Evolutionary conservation across 1,140 invertebrate species (phyloP).

Genomic region (Oreohelix idahoensis): DNA sequence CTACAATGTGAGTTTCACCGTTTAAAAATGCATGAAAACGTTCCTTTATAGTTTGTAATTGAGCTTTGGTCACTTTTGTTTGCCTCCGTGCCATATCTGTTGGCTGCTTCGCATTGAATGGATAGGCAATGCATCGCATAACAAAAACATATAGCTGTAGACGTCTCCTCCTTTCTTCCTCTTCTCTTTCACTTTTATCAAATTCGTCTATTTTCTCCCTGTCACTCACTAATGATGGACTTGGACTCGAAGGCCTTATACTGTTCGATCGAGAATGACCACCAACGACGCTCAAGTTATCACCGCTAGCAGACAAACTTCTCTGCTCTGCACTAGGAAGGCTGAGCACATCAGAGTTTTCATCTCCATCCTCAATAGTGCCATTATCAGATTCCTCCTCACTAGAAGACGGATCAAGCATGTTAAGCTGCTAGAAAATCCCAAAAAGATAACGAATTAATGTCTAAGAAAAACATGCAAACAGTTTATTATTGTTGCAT

Average conservation of each 20-base stretch:
- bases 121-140: constrained; percentile 97
- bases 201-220: constrained; percentile 75
- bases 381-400: constrained; percentile 73
- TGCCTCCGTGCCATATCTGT: constrained; percentile 88
- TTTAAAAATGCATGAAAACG: constrained; percentile 88
- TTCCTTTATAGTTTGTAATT: constrained; percentile 94
- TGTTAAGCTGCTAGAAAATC: constrained; percentile 39
- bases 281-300: constrained; percentile 70
- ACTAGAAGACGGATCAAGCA: constrained; percentile 76
- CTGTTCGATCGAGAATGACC: constrained; percentile 75
- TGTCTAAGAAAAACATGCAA: not conserved
- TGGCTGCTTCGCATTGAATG: constrained; percentile 99
- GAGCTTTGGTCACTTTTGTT: constrained; percentile 93
- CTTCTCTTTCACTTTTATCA: constrained; percentile 70
- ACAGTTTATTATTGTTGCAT: not conserved
- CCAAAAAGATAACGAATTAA: too few species aligned
- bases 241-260: constrained; percentile 85
- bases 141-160: constrained; percentile 99
- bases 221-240: constrained; percentile 85
- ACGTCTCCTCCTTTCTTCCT: constrained; percentile 70
- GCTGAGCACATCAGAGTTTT: constrained; percentile 70
- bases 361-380: constrained; percentile 71
- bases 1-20: constrained; percentile 94
- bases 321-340: constrained; percentile 69
- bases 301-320: constrained; percentile 73